Evolutionary conservation across 1,140 invertebrate genomes (phyloP).

Genomic region (Macrobrachium nipponense): DNA sequence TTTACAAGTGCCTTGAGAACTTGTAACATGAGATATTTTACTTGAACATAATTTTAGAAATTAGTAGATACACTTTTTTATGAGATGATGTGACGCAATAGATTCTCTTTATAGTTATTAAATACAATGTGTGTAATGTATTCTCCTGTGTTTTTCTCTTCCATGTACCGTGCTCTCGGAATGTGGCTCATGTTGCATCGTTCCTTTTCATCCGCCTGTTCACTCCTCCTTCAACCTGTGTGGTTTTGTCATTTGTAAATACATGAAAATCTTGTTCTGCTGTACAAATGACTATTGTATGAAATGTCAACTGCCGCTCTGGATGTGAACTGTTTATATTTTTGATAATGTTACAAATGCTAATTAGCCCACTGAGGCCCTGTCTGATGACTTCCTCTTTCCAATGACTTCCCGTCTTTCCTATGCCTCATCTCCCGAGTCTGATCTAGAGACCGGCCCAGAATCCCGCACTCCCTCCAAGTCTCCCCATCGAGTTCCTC

Average conservation of each 20-base stretch:
- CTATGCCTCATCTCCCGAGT: conserved; percentile 95
- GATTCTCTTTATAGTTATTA: no score
- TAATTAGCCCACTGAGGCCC: conserved; percentile 70
- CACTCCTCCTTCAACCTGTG: not conserved
- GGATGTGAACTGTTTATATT: conserved; percentile 70
- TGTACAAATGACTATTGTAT: conserved; percentile 27
- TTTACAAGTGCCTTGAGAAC: not conserved
- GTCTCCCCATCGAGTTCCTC: conserved; percentile 70
- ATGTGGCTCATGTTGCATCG: conserved; percentile 60
- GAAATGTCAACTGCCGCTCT: conserved; percentile 1
- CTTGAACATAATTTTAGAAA: not conserved
- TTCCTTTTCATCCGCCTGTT: conserved; percentile 21
- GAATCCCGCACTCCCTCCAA: conserved; percentile 64
- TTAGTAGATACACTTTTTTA: no score
- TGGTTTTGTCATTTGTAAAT: not conserved
- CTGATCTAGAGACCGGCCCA: conserved; percentile 79
- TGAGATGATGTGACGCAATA: no score
- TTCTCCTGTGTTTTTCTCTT: conserved; percentile 53
- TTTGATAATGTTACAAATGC: conserved; percentile 69
- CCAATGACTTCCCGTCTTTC: conserved; percentile 96
- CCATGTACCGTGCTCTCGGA: conserved; percentile 60
- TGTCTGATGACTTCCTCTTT: conserved; percentile 91
- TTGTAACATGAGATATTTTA: not conserved
- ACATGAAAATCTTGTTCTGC: conserved; percentile 2
- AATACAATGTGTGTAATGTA: conserved; percentile 39